Conservation (phyloP, 1,140 invertebrate species). For the Drosophila littoralis region DNA sequence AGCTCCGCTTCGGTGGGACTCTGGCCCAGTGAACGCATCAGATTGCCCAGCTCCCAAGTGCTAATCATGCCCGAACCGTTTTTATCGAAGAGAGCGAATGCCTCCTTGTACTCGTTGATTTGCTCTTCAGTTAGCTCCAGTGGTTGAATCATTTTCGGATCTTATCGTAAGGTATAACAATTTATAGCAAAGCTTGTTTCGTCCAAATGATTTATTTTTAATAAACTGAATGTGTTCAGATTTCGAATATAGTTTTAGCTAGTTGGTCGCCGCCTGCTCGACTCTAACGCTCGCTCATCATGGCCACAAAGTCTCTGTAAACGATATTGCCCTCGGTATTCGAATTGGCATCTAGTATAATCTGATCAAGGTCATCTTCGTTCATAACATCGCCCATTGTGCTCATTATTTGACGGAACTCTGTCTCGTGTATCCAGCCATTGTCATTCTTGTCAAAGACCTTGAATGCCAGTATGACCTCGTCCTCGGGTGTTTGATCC, state of each 20-base stretch:
- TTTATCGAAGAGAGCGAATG: conserved; percentile 93
- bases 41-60: conserved; percentile 94
- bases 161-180: conserved; percentile 3
- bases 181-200: neutral
- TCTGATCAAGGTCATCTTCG: conserved; percentile 58
- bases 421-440: conserved; percentile 54
- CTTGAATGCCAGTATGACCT: conserved; percentile 57
- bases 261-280: conserved; percentile 16
- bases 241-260: neutral
- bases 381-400: conserved; percentile 49
- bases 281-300: conserved; percentile 36
- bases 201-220: conserved; percentile 1
- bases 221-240: neutral
- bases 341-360: conserved; percentile 56
- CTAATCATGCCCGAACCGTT: conserved; percentile 97
- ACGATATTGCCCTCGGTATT: conserved; percentile 63
- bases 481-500: conserved; percentile 50
- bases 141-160: neutral
- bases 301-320: conserved; percentile 57
- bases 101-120: conserved; percentile 75
- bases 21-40: conserved; percentile 88
- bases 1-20: conserved; percentile 61
- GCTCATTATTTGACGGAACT: conserved; percentile 56
- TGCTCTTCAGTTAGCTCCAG: conserved; percentile 58
- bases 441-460: conserved; percentile 55